Conservation (phyloP, 2,888 invertebrate species). For the Celastrina argiolus region DNA sequence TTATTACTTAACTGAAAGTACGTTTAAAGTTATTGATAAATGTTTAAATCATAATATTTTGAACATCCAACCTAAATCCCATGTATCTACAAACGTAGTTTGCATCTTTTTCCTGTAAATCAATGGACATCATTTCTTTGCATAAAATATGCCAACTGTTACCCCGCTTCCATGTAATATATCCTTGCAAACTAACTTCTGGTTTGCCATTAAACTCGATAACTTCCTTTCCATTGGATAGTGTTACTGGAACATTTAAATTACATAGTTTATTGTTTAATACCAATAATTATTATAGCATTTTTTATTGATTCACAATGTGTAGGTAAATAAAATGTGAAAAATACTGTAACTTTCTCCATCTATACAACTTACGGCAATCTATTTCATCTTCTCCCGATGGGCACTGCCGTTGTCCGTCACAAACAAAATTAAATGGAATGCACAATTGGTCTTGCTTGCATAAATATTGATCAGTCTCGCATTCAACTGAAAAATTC, state of each 20-base stretch:
- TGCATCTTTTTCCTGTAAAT: conserved; percentile 69
- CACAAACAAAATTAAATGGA: conserved; percentile 78
- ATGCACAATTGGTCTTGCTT: conserved; percentile 81
- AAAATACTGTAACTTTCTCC: too few species aligned
- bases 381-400: conserved; percentile 86
- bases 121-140: conserved; percentile 60
- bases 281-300: not conserved
- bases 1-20: not conserved
- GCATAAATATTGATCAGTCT: conserved; percentile 79
- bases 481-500: conserved; percentile 77
- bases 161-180: conserved; percentile 79
- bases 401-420: conserved; percentile 81
- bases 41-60: not conserved
- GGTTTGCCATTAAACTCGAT: conserved; percentile 81
- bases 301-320: too few species aligned
- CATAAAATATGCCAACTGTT: conserved; percentile 83
- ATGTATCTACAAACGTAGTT: conserved; percentile 80
- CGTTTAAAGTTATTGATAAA: not conserved
- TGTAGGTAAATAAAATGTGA: too few species aligned
- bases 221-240: conserved; percentile 81
- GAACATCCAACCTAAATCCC: conserved; percentile 80
- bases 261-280: not conserved
- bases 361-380: conserved; percentile 85
- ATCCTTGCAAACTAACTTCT: conserved; percentile 77
- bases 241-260: conserved; percentile 74